Conservation (phyloP, 92 coral and sea anemone species). For the Phenganax subtilis region DNA sequence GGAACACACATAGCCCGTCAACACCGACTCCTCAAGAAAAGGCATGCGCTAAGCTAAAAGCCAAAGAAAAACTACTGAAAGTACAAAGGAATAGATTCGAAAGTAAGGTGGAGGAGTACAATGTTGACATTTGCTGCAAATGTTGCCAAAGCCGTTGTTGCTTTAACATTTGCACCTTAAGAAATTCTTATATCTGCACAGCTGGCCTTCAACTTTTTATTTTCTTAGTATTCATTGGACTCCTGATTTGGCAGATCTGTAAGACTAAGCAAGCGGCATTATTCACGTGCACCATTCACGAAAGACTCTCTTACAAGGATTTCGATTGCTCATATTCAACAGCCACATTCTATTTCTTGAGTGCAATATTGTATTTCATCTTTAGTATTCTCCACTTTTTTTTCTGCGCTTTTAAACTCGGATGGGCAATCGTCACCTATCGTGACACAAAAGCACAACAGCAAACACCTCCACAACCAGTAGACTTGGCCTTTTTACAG, state of each 20-base stretch:
- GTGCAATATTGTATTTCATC: neutral
- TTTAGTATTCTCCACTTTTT: neutral
- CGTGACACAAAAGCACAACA: neutral
- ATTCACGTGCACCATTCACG: no score
- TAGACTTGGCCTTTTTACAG: no score
- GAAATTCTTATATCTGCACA: neutral
- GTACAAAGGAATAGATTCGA: neutral
- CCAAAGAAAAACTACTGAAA: neutral
- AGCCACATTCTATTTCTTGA: neutral
- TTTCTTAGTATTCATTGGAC: no score
- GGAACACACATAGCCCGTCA: neutral
- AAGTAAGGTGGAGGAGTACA: neutral
- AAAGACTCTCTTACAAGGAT: neutral
- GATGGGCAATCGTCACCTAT: neutral
- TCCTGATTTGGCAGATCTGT: no score
- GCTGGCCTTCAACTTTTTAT: no score
- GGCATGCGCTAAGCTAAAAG: neutral
- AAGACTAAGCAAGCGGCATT: no score
- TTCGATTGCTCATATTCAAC: constrained; percentile 5
- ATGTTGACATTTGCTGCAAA: neutral
- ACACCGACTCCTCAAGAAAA: neutral
- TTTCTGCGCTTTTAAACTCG: neutral
- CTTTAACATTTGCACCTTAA: neutral
- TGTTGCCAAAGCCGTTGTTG: neutral
- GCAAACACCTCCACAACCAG: no score